Evolutionary conservation across 1,140 invertebrate species (phyloP).

Genomic region (Megalonaias nervosa): DNA sequence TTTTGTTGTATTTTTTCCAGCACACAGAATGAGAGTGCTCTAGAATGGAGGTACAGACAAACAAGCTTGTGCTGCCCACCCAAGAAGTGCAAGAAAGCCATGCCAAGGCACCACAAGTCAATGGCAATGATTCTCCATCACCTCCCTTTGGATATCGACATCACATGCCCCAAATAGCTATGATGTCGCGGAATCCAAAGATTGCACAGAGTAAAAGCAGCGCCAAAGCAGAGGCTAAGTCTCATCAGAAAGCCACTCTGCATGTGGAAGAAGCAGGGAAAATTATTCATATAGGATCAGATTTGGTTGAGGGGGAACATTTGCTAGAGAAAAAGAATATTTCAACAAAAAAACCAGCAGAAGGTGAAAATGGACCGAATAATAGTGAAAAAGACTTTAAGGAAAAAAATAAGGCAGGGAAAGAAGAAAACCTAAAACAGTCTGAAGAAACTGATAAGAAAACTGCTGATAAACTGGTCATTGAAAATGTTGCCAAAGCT

Average conservation of each 20-base stretch:
- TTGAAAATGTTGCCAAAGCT: not conserved
- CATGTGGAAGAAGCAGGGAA: slow-evolving; percentile 57
- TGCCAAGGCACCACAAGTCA: not conserved
- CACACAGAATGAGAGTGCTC: no score
- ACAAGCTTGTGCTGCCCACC: no score
- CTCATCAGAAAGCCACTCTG: slow-evolving; percentile 37
- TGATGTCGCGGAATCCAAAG: slow-evolving; percentile 52
- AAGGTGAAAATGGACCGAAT: not conserved
- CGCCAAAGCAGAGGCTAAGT: slow-evolving; percentile 35
- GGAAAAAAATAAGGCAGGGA: not conserved
- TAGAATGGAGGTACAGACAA: no score
- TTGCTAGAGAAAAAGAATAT: not conserved
- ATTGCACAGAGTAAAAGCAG: slow-evolving; percentile 64
- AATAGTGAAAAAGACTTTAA: not conserved
- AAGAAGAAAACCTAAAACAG: not conserved
- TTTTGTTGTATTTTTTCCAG: no score
- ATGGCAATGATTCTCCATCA: slow-evolving; percentile 16
- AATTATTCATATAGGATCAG: slow-evolving; percentile 48
- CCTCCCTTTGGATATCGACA: slow-evolving; percentile 46
- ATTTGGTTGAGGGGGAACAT: not conserved
- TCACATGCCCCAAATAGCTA: slow-evolving; percentile 61
- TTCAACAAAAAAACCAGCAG: not conserved
- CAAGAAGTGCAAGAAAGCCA: not conserved
- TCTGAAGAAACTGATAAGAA: not conserved
- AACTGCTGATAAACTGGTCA: not conserved